phyloP scores from a whole-genome alignment of 2,888 invertebrate species.

The Drosophila siamana region DNA sequence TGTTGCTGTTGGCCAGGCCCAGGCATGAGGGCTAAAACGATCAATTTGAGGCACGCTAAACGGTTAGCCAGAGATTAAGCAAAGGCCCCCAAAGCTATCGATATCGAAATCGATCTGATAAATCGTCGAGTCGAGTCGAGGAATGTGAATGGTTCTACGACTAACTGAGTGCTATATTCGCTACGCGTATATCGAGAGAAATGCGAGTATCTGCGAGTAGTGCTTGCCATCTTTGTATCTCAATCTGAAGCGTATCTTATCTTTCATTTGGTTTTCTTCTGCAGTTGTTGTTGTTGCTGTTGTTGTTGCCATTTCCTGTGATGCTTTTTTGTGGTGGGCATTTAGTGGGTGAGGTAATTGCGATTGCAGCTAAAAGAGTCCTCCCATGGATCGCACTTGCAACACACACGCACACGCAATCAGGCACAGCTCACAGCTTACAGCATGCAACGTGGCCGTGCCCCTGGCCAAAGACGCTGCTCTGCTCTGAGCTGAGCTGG shows the following conservation, averaged over 20 bases:
- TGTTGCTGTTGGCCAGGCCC: conserved; percentile 57
- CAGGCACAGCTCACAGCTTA: conserved; percentile 18
- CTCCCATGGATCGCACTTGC: conserved; percentile 48
- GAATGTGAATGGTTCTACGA: not conserved
- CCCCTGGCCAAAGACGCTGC: conserved; percentile 51
- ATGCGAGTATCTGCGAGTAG: conserved; percentile 1
- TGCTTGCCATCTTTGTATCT: not conserved
- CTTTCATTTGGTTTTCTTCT: conserved; percentile 4
- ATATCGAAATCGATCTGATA: conserved; percentile 40
- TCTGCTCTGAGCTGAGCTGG: no score
- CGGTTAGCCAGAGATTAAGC: conserved; percentile 39
- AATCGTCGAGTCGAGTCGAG: conserved; percentile 9
- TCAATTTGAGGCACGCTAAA: conserved; percentile 40
- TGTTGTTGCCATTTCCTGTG: conserved; percentile 54
- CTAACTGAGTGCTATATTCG: no score
- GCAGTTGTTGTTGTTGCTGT: not conserved
- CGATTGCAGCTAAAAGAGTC: conserved; percentile 52
- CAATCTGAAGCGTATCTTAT: conserved; percentile 21
- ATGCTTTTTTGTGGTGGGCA: conserved; percentile 59
- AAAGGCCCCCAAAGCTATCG: no score
- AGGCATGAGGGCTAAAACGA: conserved; percentile 45
- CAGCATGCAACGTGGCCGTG: conserved; percentile 52
- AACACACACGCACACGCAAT: conserved; percentile 34
- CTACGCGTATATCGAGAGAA: no score
- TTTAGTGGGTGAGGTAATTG: conserved; percentile 66